Base-by-base conservation (phyloP, 2,797 vertebrate genomes). In the Semaprochilodus insignis region DNA sequence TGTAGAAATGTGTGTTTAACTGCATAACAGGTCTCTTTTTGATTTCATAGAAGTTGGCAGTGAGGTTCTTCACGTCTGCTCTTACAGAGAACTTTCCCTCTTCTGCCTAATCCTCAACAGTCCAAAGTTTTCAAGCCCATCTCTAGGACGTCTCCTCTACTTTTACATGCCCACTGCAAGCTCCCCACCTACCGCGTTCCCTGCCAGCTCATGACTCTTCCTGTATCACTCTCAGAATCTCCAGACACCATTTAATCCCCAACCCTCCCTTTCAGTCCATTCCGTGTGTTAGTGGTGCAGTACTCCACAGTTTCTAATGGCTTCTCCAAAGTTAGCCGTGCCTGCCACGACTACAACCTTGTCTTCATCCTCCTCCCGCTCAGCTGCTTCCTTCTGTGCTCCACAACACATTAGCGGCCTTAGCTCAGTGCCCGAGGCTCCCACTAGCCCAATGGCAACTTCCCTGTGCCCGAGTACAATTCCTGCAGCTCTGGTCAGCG, bases 371-470 rank as follows among this genome's bases (percentile, higher is more conserved):
- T 94, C 91, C 78, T 95, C 69, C 69, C 48, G 4, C 14, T 52
- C 74, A 78, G 91, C 93, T 36, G 92, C 94, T 77, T 95, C 94
- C 23, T 85, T 94, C 65, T 95, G 94, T 83, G 93, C 93, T 66
- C 93, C 93, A 66, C 92, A 95, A 0, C 94, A 96, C 4, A 96
- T 95, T 34, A 94, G 96, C 82, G 96, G 95, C 83, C 95, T 96
- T 66, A 95, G 95, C 71, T 93, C 95, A 36, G 94, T 96, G 54
- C 94, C 96, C 1, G 95, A 96, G 69, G 95, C 96, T 19, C 95
- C 95, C 3, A 94, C 93, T 73, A 96, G 93, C 91, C 95, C 94
- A 23, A 92, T 95, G 52, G 93, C 94, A 31, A 94, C 94, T 0
- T 91, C 88, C 15, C 92, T 93, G 7, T 95, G 93, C 78, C 94